Evolutionary conservation across 2,113 vertebrate genomes (phyloP), one percentile per base, ranked within the genome.

Genomic region (Zeus faber): DNA sequence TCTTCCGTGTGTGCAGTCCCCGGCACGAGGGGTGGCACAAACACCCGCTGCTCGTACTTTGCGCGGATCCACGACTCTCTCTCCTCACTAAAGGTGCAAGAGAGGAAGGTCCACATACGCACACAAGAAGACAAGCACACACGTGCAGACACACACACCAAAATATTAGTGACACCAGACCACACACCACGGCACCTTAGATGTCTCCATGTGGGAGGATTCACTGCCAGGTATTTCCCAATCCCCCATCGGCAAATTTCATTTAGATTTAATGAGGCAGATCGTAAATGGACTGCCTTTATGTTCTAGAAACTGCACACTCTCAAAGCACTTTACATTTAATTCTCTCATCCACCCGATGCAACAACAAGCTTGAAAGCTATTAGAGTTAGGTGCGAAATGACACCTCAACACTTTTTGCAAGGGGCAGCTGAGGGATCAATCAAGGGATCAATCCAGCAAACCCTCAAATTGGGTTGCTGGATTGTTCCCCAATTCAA

Each of bases 11-110:
- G 84, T 62, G 85, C 67, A 0, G 80, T 59, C 17, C 88, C 89
- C 0, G 72, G 58, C 4, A 80, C 86, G 54, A 96, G 87, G 0
- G 94, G 89, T 0, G 94, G 76, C 75, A 98, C 89, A 52, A 97
- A 98, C 1, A 93, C 86, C 53, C 91, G 84, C 70, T 95, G 95
- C 68, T 98, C 93, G 0, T 98, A 98, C 77, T 98, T 98, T 2
- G 95, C 94, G 0, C 95, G 89, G 51, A 98, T 98, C 95, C 96
- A 98, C 0, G 93, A 90, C 58, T 98, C 96, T 21, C 94, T 81
- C 65, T 97, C 95, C 82, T 98, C 94, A 39, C 95, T 98, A 29
- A 29, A 23, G 2, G 9, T n/a, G 7, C 41, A 18, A 6, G 18
- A n/a, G n/a, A 1, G 8, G 27, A 29, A 5, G 4, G 8, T 29